A percentile compares a stretch with the other conserved stretches of the same genome.
These are phyloP conservation scores for Eurytoma californica DNA, from an alignment of 2,888 invertebrate genomes.

Conservation along the genomic window DNA sequence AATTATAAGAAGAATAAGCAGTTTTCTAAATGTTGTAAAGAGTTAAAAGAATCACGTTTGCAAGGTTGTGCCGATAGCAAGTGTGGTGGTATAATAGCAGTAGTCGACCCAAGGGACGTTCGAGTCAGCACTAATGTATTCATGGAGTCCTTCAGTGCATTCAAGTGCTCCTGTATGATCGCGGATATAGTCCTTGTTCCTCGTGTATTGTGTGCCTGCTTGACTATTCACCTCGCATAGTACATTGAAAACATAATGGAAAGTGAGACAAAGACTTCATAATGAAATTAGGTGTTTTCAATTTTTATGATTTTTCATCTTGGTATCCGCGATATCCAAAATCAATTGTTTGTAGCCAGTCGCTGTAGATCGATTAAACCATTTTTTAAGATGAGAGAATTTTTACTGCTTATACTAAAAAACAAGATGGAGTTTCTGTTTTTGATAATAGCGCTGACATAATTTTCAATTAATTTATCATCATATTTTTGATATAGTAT, in stretches of 20 bases:
- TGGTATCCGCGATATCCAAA: too few relatives aligned
- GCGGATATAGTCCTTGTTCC: conserved; percentile 23
- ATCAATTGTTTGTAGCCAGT: too few relatives aligned
- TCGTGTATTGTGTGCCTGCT: conserved; percentile 7
- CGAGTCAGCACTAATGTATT: conserved; percentile 45
- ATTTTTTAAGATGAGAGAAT: too few relatives aligned
- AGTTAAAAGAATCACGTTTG: not conserved
- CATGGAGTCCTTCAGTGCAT: conserved; percentile 43
- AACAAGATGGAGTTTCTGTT: too few relatives aligned
- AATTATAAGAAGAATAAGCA: too few relatives aligned
- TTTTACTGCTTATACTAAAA: too few relatives aligned
- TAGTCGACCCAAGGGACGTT: conserved; percentile 14
- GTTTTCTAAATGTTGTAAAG: not conserved
- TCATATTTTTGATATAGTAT: too few relatives aligned
- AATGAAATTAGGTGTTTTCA: not conserved
- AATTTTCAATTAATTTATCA: too few relatives aligned
- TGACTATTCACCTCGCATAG: conserved; percentile 17
- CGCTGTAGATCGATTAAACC: too few relatives aligned
- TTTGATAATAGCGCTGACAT: too few relatives aligned
- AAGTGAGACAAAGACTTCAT: conserved; percentile 17
- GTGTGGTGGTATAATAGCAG: conserved; percentile 12
- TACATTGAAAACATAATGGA: conserved; percentile 26
- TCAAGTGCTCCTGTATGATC: conserved; percentile 31
- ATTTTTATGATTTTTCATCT: not conserved
- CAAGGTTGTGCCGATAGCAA: not conserved